These are phyloP conservation scores for Cabera pusaria DNA, from an alignment of 2,888 invertebrate species.

Conservation along the genomic window DNA sequence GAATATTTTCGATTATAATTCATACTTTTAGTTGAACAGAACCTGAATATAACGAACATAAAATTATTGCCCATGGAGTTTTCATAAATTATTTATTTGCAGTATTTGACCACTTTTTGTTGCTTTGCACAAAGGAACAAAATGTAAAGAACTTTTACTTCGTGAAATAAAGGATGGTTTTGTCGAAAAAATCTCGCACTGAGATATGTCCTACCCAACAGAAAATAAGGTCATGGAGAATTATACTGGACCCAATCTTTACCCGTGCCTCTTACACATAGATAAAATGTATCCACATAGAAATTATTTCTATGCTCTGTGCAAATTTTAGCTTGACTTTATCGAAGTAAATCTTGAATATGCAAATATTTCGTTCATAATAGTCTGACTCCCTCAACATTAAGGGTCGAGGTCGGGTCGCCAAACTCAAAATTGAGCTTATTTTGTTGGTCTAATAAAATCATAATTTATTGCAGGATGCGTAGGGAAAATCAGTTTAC, in stretches of 20 bases:
- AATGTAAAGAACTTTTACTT: slow-evolving; percentile 11
- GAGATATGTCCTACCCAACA: slow-evolving; percentile 26
- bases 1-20: too few relatives aligned
- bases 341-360: too few relatives aligned
- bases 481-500: slow-evolving; percentile 7
- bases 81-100: slow-evolving; percentile 13
- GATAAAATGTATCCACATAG: too few relatives aligned
- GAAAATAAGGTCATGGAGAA: too few relatives aligned
- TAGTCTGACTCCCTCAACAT: slow-evolving; percentile 1
- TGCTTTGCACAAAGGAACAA: slow-evolving; percentile 21
- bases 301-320: too few relatives aligned
- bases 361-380: slow-evolving; percentile 13
- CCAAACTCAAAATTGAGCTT: slow-evolving; percentile 8
- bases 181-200: slow-evolving; percentile 23
- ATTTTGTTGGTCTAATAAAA: slow-evolving; percentile 9
- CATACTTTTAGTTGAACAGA: too few relatives aligned
- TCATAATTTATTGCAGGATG: slow-evolving; percentile 5
- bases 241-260: too few relatives aligned
- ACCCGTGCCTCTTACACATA: too few relatives aligned
- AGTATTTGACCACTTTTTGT: slow-evolving; percentile 19
- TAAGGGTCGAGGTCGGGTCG: slow-evolving; percentile 2
- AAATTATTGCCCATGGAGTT: slow-evolving; percentile 4
- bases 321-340: too few relatives aligned
- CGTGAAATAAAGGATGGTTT: slow-evolving; percentile 15
- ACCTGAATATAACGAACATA: too few relatives aligned